A percentile compares a stretch with the other conserved stretches of the same genome.
Conservation (phyloP, 2,113 vertebrate genomes). For the Dolichallabes microphthalmus region DNA sequence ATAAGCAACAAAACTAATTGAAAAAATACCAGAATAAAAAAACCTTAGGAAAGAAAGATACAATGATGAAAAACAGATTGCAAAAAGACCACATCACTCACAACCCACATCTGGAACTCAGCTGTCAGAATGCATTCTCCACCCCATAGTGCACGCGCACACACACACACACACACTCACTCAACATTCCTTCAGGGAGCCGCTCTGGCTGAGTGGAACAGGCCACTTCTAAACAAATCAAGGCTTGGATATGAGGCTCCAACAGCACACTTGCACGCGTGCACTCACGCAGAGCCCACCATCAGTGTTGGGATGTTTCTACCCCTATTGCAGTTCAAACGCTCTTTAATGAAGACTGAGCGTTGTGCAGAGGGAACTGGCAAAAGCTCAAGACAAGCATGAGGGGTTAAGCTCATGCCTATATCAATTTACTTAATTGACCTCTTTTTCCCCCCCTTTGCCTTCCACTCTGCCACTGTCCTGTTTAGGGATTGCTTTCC, state of each 20-base stretch:
- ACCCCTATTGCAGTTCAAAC: constrained; percentile 24
- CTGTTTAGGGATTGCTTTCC: background rate
- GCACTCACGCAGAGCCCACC: constrained; percentile 45
- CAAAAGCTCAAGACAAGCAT: constrained; percentile 10
- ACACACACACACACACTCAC: constrained; percentile 31
- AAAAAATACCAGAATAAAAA: constrained; percentile 3
- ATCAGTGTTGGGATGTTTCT: constrained; percentile 34
- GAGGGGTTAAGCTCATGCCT: background rate
- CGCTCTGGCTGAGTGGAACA: constrained; percentile 39
- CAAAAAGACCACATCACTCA: constrained; percentile 38
- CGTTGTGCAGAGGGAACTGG: constrained; percentile 18
- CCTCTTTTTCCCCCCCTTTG: constrained; percentile 52
- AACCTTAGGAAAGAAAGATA: constrained; percentile 10
- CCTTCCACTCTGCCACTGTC: background rate
- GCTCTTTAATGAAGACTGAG: constrained; percentile 24
- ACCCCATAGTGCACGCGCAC: constrained; percentile 19
- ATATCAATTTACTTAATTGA: constrained; percentile 31
- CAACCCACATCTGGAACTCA: constrained; percentile 76
- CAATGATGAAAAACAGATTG: constrained; percentile 72
- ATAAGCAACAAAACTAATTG: background rate
- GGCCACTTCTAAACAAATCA: constrained; percentile 51
- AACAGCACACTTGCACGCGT: constrained; percentile 46
- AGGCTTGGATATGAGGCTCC: constrained; percentile 34
- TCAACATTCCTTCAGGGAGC: constrained; percentile 47
- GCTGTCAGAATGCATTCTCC: constrained; percentile 66